Base-by-base conservation (phyloP, 2,797 vertebrate species). In the Moxostoma hubbsi region DNA sequence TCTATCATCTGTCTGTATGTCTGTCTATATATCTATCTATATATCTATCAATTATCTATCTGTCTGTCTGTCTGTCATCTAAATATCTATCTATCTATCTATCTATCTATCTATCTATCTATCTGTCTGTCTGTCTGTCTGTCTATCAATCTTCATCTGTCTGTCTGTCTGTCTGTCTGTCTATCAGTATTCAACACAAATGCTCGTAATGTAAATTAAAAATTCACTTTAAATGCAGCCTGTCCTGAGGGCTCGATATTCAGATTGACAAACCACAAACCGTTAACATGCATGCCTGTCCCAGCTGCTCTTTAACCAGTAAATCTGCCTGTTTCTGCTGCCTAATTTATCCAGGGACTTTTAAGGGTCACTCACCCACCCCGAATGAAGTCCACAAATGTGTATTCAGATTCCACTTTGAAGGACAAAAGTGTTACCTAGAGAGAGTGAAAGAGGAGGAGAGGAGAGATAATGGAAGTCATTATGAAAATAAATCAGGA, bases 351-450 rank as follows among this genome's bases (percentile, higher is more conserved):
- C 13, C 15, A 9, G 49, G 69, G 68, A 53, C 11, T 54, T 53
- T 73, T 77, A 83, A 86, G 88, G 90, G 89, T 84, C 85, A 91
- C 96, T 97, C 94, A 98, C 97, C 97, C 97, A 90, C 97, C 97
- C 84, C 96, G 94, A 87, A 98, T 99, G 91, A 98, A 99, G 94
- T 98, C 97, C 75, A 98, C 96, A 81, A 99, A 99, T 71, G 97
- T 99, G 90, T 96, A 97, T 89, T 98, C 97, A 0, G 97, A 98
- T 88, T 99, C 96, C 71, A 98, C 96, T 16, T 96, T 96, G 92
- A 99, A 98, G 88, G 97, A 99, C 80, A 99, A 93, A 86, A 99
- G 94, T 0, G 97, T 99, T 88, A 98, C 97, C 97, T 98, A 91
- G 1, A 66, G 82, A 80, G 54, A 73, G 73, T 11, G 62, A 45